Evolutionary conservation across 1,140 invertebrate species (phyloP), one percentile per base, ranked within the genome.

Genomic region (Bombus breviceps): DNA sequence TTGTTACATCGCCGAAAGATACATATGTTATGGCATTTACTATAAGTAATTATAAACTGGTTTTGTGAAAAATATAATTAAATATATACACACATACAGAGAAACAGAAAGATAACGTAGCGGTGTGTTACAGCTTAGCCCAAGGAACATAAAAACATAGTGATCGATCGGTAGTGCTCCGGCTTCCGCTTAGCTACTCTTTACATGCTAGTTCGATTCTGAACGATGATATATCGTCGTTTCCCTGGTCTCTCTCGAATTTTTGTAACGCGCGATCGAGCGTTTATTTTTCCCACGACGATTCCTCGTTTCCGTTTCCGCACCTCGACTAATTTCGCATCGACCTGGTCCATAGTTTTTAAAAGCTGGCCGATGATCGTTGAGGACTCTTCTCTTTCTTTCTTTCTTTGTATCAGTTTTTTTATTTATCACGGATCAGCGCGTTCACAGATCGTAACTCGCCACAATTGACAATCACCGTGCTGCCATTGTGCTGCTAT

Each of bases 61-160:
- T 62, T n/a, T n/a, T n/a, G 12, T 62, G 59, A n/a, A 28, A 62
- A n/a, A n/a, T 12, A 4, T 62, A n/a, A 62, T n/a, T 62, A 62
- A 62, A 62, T 62, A 62, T n/a, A 62, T 62, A 62, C 59, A 62
- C 25, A 59, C 57, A 62, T n/a, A 62, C 59, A n/a, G 28, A n/a
- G 59, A 62, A n/a, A 62, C 59, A 62, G 28, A 62, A n/a, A n/a
- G 59, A 62, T 28, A 62, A n/a, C 4, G 59, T 62, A n/a, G 59
- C 59, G 28, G 59, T 62, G 59, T n/a, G 59, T 62, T 87, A 92
- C 85, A 91, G 74, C 87, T 91, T 89, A 85, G 87, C 87, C 89
- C 90, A 87, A 92, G 88, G 78, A 89, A 89, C 80, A 86, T 82
- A 85, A 59, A 79, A 62, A 74, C 59, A 81, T 81, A 80, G 86